phyloP scores from a whole-genome alignment of 1,140 invertebrate species.

The Tenebrio molitor region DNA sequence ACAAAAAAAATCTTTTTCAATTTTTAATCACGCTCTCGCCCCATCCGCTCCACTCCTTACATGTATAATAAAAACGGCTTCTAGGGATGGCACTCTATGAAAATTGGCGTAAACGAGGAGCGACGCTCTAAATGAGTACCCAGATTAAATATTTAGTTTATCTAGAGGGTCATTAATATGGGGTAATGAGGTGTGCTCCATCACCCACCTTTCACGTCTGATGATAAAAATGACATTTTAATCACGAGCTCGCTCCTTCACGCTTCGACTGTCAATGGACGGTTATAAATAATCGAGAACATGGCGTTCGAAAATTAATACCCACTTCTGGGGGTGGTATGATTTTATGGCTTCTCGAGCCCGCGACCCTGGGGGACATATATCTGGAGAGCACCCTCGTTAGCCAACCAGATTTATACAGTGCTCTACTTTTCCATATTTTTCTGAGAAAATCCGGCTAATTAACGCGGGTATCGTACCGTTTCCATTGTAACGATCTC shows the following conservation, averaged over 20 bases:
- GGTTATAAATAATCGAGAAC: constrained; percentile 19
- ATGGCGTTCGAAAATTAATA: too few species aligned
- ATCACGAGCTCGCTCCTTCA: background rate
- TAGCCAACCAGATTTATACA: background rate
- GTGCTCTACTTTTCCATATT: background rate
- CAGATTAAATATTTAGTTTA: background rate
- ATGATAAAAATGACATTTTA: constrained; percentile 31
- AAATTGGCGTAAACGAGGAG: too few species aligned
- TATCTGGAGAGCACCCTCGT: background rate
- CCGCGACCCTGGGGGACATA: background rate
- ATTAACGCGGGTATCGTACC: background rate
- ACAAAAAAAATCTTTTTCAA: too few species aligned
- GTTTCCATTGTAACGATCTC: background rate
- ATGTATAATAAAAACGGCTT: too few species aligned
- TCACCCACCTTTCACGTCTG: background rate
- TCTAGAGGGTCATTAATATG: constrained; percentile 8
- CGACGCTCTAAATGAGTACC: too few species aligned
- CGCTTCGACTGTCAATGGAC: background rate
- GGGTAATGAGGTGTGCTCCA: constrained; percentile 10
- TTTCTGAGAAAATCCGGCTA: background rate
- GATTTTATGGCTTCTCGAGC: constrained; percentile 4
- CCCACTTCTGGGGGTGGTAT: too few species aligned
- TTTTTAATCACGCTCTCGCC: too few species aligned
- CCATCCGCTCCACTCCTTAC: too few species aligned
- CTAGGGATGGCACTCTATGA: too few species aligned